phyloP scores from a whole-genome alignment of 1,140 invertebrate species.

The Cotesia typhae region DNA sequence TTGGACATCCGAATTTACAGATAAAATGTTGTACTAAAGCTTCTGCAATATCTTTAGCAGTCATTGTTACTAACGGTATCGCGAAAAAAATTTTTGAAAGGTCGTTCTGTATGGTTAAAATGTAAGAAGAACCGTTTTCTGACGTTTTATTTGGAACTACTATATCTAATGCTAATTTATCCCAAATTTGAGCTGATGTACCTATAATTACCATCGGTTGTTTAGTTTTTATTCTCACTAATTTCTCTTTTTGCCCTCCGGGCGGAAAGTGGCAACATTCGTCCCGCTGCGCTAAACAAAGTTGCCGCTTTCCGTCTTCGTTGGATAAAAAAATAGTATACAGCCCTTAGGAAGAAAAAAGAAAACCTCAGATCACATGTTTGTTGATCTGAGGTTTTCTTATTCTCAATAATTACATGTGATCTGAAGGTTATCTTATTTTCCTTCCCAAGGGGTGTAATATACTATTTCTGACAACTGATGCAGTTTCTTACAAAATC shows the following conservation, averaged over 20 bases:
- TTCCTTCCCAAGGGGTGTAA: too few relatives aligned
- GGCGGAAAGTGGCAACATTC: too few relatives aligned
- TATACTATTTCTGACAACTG: not conserved
- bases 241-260: too few relatives aligned
- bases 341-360: too few relatives aligned
- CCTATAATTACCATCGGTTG: conserved; percentile 34
- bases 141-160: conserved; percentile 29
- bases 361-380: too few relatives aligned
- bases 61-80: conserved; percentile 36
- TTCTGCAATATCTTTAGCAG: conserved; percentile 41
- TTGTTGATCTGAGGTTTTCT: too few relatives aligned
- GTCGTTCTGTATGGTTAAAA: conserved; percentile 44
- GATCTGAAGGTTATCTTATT: too few relatives aligned
- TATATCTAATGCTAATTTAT: conserved; percentile 38
- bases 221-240: conserved; percentile 19
- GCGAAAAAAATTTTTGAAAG: conserved; percentile 47
- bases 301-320: too few relatives aligned
- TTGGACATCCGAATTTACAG: conserved; percentile 42
- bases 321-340: too few relatives aligned
- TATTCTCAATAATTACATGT: too few relatives aligned
- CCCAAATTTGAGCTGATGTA: conserved; percentile 34
- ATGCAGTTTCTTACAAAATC: conserved; percentile 25
- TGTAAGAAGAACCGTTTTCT: conserved; percentile 32
- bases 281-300: too few relatives aligned
- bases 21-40: conserved; percentile 43